phyloP scores from a whole-genome alignment of 2,113 vertebrate genomes.

The Tetraodon nigroviridis region DNA sequence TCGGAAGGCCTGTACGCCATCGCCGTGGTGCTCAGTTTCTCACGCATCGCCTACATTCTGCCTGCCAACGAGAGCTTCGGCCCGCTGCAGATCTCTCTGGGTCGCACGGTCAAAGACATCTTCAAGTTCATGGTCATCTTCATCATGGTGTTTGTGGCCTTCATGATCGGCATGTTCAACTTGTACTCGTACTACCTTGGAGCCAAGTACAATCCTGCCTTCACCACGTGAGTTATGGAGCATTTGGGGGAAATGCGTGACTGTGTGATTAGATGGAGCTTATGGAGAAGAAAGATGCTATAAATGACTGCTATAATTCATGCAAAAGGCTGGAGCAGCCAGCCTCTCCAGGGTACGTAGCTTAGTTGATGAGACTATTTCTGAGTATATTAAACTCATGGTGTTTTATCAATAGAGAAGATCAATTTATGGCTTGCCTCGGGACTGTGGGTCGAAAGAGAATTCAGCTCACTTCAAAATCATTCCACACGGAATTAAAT shows the following conservation, averaged over 20 bases:
- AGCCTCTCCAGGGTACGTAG: slow-evolving; percentile 5
- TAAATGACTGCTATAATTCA: slow-evolving; percentile 7
- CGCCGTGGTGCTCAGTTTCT: slow-evolving; percentile 96
- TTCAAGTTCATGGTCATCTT: slow-evolving; percentile 99
- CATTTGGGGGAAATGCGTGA: not conserved
- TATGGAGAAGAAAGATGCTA: not conserved
- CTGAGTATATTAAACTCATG: slow-evolving; percentile 35
- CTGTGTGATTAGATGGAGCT: not conserved
- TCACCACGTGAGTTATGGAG: slow-evolving; percentile 89
- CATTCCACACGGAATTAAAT: not conserved
- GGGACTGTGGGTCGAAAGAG: not conserved
- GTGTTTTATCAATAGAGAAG: slow-evolving; percentile 22
- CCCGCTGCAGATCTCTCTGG: slow-evolving; percentile 94
- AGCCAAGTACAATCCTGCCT: slow-evolving; percentile 96
- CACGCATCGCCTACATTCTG: slow-evolving; percentile 95
- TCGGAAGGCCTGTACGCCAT: slow-evolving; percentile 96
- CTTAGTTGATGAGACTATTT: slow-evolving; percentile 19
- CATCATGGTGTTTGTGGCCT: slow-evolving; percentile 98
- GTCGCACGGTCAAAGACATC: slow-evolving; percentile 97
- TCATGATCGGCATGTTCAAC: slow-evolving; percentile 99
- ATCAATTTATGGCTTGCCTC: slow-evolving; percentile 35
- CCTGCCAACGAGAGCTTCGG: slow-evolving; percentile 98
- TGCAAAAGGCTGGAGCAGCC: not conserved
- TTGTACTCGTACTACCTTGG: slow-evolving; percentile 97
- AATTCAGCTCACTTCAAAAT: not conserved